phyloP scores from a whole-genome alignment of 2,113 vertebrate genomes.

The Burhinus oedicnemus region DNA sequence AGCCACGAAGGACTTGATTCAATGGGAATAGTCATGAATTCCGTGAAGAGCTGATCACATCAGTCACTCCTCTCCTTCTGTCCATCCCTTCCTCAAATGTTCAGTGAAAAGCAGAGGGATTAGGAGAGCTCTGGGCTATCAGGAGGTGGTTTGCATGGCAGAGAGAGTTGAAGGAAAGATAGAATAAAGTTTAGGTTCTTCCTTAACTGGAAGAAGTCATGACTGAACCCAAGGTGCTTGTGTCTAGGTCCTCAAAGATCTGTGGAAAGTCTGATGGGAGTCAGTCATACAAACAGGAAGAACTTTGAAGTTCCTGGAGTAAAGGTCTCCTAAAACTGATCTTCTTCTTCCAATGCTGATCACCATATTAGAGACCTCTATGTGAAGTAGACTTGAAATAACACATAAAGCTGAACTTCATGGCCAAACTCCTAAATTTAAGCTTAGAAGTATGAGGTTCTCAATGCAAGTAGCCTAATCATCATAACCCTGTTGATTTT shows the following conservation, averaged over 20 bases:
- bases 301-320: neutral
- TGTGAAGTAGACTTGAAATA: neutral
- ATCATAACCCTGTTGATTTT: neutral
- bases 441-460: neutral
- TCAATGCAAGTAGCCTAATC: neutral
- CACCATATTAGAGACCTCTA: neutral
- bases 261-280: neutral
- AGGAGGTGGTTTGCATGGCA: neutral
- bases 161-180: neutral
- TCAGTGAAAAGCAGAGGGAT: neutral
- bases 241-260: neutral
- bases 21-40: neutral
- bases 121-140: neutral
- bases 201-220: neutral
- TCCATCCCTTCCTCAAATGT: neutral
- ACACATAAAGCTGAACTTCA: neutral
- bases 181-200: neutral
- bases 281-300: neutral
- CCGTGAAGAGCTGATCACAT: neutral
- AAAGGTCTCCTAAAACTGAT: neutral
- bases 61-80: neutral
- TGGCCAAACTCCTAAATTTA: neutral
- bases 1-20: neutral
- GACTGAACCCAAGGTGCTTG: neutral
- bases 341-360: neutral